A percentile compares a stretch with the other conserved stretches of the same genome.
phyloP scores from a whole-genome alignment of 2,888 invertebrate genomes.

The Catocala sponsa region DNA sequence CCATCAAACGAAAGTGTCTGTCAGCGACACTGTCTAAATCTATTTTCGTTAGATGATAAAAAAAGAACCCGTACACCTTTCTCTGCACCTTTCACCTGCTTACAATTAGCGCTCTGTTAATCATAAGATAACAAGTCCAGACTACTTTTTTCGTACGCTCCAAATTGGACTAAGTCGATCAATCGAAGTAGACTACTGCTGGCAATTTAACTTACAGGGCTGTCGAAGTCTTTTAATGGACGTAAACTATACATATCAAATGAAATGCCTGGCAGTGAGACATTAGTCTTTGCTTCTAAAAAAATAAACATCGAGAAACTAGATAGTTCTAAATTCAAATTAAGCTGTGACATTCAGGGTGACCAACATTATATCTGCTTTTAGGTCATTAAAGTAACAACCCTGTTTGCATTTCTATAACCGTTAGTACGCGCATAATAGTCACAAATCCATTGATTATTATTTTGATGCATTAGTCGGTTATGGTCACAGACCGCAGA shows the following conservation, averaged over 20 bases:
- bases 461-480: constrained; percentile 45
- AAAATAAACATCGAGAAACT: background rate
- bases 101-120: constrained; percentile 84
- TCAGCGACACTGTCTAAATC: constrained; percentile 52
- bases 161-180: constrained; percentile 66
- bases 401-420: background rate
- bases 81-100: constrained; percentile 82
- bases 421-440: constrained; percentile 27
- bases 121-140: constrained; percentile 71
- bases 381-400: background rate
- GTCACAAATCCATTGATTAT: constrained; percentile 48
- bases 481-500: constrained; percentile 53
- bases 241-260: background rate
- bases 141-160: constrained; percentile 61
- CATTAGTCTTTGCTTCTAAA: background rate
- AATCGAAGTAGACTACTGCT: constrained; percentile 46
- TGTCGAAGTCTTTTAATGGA: constrained; percentile 13
- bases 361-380: background rate
- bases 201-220: constrained; percentile 38
- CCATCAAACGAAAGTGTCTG: constrained; percentile 48
- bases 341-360: background rate
- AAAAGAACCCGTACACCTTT: constrained; percentile 67
- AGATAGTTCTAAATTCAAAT: background rate
- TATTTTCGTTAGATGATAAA: constrained; percentile 59
- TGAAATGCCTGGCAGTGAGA: background rate